Base-by-base conservation (phyloP, 2,797 vertebrate species). In the Anguilla anguilla region DNA sequence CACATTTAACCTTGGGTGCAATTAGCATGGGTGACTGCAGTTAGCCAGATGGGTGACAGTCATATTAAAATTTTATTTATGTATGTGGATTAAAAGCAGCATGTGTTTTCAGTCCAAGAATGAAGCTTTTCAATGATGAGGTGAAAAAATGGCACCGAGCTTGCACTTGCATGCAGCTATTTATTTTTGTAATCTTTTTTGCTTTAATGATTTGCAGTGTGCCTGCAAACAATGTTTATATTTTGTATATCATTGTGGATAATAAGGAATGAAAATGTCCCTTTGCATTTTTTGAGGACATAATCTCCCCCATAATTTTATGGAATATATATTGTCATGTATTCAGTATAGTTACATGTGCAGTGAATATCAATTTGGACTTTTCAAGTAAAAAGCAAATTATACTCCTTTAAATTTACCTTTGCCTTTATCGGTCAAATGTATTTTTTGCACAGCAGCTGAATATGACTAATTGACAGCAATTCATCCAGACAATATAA, bases 41-140 rank as follows among this genome's bases (percentile, higher is more conserved):
- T 19, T 35, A 61, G 86, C 61, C 82, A 87, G 81, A 84, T 87
- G 86, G 86, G 64, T 84, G 81, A 87, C 82, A 49, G 83, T 51
- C 61, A 46, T 67, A 72, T 84, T 83, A 72, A 72, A 84, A 83
- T 84, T 57, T 72, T 43, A 83, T 69, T 87, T 87, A 69, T 83
- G 57, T 82, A 83, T 83, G 59, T 43, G 72, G 72, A 83, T 46
- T 61, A 69, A 64, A 87, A 49, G n/a, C 79, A 77, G 39, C 55
- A 19, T 87, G 55, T 53, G 59, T 35, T 83, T 67, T 46, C 46
- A 67, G 43, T 83, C 25, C 81, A 43, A 19, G n/a, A 67, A 39
- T 69, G 77, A 43, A 22, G 15, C 77, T 72, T 72, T 72, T 7
- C 67, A 31, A 72, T 59, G 85, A 79, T 22, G 17, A 86, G 77